These are phyloP conservation scores for Leptoclinus maculatus DNA, from an alignment of 2,797 vertebrate species.

Conservation along the genomic window DNA sequence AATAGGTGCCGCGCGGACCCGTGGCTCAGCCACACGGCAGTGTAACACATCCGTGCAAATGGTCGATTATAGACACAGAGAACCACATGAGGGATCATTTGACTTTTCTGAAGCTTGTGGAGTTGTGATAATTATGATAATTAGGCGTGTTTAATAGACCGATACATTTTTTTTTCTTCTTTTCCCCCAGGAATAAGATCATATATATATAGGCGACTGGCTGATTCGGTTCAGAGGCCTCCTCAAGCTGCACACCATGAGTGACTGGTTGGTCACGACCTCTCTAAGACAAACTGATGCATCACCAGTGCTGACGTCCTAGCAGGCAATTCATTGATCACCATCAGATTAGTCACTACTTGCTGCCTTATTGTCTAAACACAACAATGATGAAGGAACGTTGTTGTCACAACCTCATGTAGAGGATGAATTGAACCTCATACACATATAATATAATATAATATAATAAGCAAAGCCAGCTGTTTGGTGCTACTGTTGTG, in stretches of 20 bases:
- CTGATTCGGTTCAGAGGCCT: slow-evolving; percentile 34
- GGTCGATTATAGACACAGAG: slow-evolving; percentile 72
- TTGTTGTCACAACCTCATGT: background rate
- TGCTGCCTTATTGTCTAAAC: slow-evolving; percentile 1
- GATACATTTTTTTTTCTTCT: slow-evolving; percentile 13
- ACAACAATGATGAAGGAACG: background rate
- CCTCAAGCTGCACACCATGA: slow-evolving; percentile 29
- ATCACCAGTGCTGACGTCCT: slow-evolving; percentile 17
- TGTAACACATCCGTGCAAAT: slow-evolving; percentile 83
- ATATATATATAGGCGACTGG: background rate
- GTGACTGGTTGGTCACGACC: slow-evolving; percentile 47
- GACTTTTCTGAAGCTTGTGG: slow-evolving; percentile 70
- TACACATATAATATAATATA: background rate
- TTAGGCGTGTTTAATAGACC: slow-evolving; percentile 77
- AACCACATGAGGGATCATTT: slow-evolving; percentile 79
- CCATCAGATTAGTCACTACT: slow-evolving; percentile 11
- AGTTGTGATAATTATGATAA: slow-evolving; percentile 80
- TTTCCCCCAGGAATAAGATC: slow-evolving; percentile 25
- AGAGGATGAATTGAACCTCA: background rate
- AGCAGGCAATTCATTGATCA: slow-evolving; percentile 11
- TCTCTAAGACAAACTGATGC: slow-evolving; percentile 23
- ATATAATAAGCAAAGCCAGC: slow-evolving; percentile 14
- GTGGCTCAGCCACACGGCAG: slow-evolving; percentile 70
- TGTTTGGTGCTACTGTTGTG: slow-evolving; percentile 9
- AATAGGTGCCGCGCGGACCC: slow-evolving; percentile 68